Conservation (phyloP, 92 coral and sea anemone genomes). For the Palythoa grandis region DNA sequence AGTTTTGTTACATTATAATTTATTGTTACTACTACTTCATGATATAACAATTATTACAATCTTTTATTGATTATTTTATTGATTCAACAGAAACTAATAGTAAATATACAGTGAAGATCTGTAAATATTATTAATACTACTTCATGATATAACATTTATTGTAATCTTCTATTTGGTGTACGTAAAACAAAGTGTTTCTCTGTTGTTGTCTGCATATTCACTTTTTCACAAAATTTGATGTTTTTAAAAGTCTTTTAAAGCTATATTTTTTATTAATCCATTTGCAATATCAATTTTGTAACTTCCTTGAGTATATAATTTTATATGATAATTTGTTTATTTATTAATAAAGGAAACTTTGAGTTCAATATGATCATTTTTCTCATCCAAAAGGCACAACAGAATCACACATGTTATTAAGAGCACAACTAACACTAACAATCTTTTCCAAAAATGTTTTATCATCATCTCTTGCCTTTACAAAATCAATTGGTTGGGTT, state of each 20-base stretch:
- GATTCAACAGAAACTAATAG: constrained; percentile 12
- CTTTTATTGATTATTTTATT: constrained; percentile 12
- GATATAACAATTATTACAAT: constrained; percentile 18
- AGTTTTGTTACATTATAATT: constrained; percentile 28
- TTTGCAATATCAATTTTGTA: constrained; percentile 16
- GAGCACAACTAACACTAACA: constrained; percentile 68
- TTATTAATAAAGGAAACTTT: constrained; percentile 10
- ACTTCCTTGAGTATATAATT: constrained; percentile 21
- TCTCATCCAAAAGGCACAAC: constrained; percentile 66
- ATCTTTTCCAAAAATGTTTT: constrained; percentile 64
- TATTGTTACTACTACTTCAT: constrained; percentile 28
- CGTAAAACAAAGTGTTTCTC: neutral
- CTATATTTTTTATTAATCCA: neutral
- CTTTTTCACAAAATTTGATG: neutral
- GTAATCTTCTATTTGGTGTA: constrained; percentile 40
- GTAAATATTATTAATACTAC: constrained; percentile 7
- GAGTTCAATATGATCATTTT: constrained; percentile 15
- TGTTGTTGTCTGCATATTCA: neutral
- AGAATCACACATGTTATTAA: constrained; percentile 64
- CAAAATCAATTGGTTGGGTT: constrained; percentile 67
- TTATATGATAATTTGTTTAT: constrained; percentile 17
- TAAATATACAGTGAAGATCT: constrained; percentile 19
- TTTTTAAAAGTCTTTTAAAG: neutral
- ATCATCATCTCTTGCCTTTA: constrained; percentile 50
- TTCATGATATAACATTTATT: constrained; percentile 7